Evolutionary conservation across 1,140 invertebrate species (phyloP), one percentile per base, ranked within the genome.

Genomic region (Polypedilum pembai): DNA sequence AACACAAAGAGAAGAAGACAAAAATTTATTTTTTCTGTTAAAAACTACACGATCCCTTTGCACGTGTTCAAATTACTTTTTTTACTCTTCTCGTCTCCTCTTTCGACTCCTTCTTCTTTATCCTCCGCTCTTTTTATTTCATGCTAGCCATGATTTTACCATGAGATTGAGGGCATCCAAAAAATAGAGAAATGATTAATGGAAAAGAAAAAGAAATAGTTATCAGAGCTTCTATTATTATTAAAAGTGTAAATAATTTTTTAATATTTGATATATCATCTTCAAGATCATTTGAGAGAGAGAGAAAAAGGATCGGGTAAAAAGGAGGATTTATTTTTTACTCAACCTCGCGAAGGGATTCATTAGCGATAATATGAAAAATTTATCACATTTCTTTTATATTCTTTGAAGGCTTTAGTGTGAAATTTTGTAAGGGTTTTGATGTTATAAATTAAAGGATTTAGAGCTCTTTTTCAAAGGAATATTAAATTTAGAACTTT

Each of bases 241-340:
- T 69, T 69, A 69, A 69, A 69, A 69, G 65, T 69, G 65, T 69
- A 69, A 69, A 69, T 69, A 69, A 69, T 69, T 69, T 69, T 69
- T 69, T 18, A 18, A 8, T 10, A 69, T 69, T 69, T 20, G 17
- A 20, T 69, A 5, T 18, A 69, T 69, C 20, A 18, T 69, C 18
- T 7, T 8, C 18, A 18, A 69, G 7, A 69, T 4, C 12, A 56
- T 56, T 56, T 56, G 8, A 45, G 41, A 45, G 8, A 65, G 3
- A 20, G 63, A 4, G 18, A 10, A 69, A 21, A 69, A 20, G 65
- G 65, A 69, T 21, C n/a, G 65, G 65, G 8, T 69, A 69, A 10
- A 56, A 20, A 69, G 5, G 17, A 69, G 20, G 20, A 69, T 18
- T 69, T 20, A 20, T 20, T 8, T 21, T 20, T 69, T 7, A 20